phyloP scores from a whole-genome alignment of 2,888 invertebrate species.

The Campaea margaritaria region DNA sequence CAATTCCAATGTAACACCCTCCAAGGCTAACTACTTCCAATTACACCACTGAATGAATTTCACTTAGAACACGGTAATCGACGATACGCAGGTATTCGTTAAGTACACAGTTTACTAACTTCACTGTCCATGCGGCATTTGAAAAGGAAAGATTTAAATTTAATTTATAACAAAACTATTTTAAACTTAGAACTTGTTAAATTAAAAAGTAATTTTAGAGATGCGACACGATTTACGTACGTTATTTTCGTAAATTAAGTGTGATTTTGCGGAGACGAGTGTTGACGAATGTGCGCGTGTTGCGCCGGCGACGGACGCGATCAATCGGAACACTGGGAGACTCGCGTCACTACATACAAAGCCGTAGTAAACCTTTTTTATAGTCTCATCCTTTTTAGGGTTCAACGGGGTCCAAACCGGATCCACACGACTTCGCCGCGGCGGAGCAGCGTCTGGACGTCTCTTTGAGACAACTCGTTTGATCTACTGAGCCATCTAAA shows the following conservation, averaged over 20 bases:
- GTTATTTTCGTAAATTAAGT: slow-evolving; percentile 20
- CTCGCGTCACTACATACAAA: slow-evolving; percentile 45
- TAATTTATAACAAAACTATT: not conserved
- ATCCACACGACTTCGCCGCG: slow-evolving; percentile 11
- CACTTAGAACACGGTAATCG: slow-evolving; percentile 20
- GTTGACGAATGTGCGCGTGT: slow-evolving; percentile 43
- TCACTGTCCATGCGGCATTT: slow-evolving; percentile 4
- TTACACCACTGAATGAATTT: slow-evolving; percentile 27
- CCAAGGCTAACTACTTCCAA: slow-evolving; percentile 22
- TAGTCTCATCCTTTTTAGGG: slow-evolving; percentile 67
- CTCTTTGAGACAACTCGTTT: slow-evolving; percentile 15
- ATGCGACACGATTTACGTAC: not conserved
- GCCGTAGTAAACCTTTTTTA: slow-evolving; percentile 54
- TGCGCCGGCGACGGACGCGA: slow-evolving; percentile 50
- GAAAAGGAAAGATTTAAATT: slow-evolving; percentile 1
- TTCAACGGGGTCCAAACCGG: slow-evolving; percentile 54
- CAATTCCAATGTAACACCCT: slow-evolving; percentile 22
- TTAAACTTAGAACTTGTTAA: too few relatives aligned
- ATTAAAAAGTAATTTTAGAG: too few relatives aligned
- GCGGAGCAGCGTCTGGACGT: slow-evolving; percentile 8
- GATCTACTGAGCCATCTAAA: slow-evolving; percentile 21
- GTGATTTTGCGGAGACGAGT: slow-evolving; percentile 34
- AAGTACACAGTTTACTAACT: slow-evolving; percentile 8
- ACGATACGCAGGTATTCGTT: slow-evolving; percentile 9
- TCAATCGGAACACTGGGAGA: slow-evolving; percentile 57